phyloP scores from a whole-genome alignment of 1,140 invertebrate genomes.

The Hypsibius dujardini region DNA sequence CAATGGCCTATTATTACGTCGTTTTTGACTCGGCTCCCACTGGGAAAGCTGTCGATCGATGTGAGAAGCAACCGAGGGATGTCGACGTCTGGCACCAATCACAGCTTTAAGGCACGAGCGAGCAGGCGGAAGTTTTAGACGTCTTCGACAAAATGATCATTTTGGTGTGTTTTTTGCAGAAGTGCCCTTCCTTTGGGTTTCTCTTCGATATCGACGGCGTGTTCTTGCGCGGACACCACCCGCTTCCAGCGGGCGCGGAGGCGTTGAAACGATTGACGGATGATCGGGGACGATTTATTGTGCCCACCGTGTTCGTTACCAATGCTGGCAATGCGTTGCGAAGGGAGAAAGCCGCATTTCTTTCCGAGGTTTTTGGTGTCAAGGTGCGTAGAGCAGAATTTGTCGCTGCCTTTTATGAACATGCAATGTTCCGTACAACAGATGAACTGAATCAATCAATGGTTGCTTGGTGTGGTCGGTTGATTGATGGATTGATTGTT shows the following conservation, averaged over 20 bases:
- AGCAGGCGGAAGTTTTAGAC: too few species aligned
- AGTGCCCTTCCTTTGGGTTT: slow-evolving; percentile 41
- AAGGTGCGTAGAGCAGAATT: slow-evolving; percentile 38
- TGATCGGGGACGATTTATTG: slow-evolving; percentile 40
- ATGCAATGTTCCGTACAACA: too few species aligned
- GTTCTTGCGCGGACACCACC: slow-evolving; percentile 44
- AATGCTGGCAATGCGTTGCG: slow-evolving; percentile 46
- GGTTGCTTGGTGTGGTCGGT: slow-evolving; percentile 2
- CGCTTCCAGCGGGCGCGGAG: slow-evolving; percentile 44
- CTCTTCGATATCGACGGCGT: slow-evolving; percentile 57
- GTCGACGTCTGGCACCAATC: too few species aligned
- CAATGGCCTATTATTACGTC: too few species aligned
- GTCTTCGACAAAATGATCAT: too few species aligned
- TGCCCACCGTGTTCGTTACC: slow-evolving; percentile 51
- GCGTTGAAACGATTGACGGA: slow-evolving; percentile 41
- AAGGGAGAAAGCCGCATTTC: slow-evolving; percentile 44
- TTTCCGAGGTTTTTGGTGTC: slow-evolving; percentile 44
- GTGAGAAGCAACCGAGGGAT: too few species aligned
- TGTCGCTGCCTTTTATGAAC: too few species aligned
- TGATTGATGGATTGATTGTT: slow-evolving; percentile 19
- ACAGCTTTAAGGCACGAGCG: too few species aligned
- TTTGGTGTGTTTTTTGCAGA: too few species aligned
- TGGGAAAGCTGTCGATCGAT: too few species aligned
- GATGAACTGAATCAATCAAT: not conserved
- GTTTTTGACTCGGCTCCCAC: too few species aligned